Percentiles rank a stretch among this genome's conserved stretches.
phyloP scores from a whole-genome alignment of 2,888 invertebrate species.

The Galerucella calmariensis region DNA sequence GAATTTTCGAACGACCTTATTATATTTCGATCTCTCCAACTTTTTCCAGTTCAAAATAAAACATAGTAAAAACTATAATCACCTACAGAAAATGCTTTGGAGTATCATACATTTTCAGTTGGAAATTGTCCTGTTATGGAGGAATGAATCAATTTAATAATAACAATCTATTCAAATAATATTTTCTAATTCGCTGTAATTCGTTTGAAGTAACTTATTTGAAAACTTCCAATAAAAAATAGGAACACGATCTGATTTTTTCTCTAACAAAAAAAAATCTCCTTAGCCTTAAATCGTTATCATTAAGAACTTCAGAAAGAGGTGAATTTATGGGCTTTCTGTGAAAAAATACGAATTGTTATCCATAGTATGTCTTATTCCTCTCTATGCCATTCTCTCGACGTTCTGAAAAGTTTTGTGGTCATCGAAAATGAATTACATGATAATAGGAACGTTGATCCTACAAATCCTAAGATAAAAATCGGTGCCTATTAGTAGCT shows the following conservation, averaged over 20 bases:
- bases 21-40: background rate
- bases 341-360: slow-evolving; percentile 7
- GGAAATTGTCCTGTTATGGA: background rate
- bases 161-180: too few relatives aligned
- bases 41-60: background rate
- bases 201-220: background rate
- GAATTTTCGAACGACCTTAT: background rate
- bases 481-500: background rate
- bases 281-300: background rate
- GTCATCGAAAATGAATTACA: slow-evolving; percentile 15
- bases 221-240: background rate
- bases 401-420: background rate
- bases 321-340: slow-evolving; percentile 6
- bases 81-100: background rate
- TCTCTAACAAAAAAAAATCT: background rate
- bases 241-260: background rate
- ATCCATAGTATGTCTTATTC: slow-evolving; percentile 5
- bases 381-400: slow-evolving; percentile 4
- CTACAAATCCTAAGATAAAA: background rate
- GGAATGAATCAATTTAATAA: too few relatives aligned
- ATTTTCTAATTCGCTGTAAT: too few relatives aligned
- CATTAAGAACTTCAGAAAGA: background rate
- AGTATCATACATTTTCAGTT: too few relatives aligned
- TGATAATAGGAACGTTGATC: background rate
- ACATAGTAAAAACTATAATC: background rate